phyloP scores from a whole-genome alignment of 2,888 invertebrate genomes.

The Conomelus anceps region DNA sequence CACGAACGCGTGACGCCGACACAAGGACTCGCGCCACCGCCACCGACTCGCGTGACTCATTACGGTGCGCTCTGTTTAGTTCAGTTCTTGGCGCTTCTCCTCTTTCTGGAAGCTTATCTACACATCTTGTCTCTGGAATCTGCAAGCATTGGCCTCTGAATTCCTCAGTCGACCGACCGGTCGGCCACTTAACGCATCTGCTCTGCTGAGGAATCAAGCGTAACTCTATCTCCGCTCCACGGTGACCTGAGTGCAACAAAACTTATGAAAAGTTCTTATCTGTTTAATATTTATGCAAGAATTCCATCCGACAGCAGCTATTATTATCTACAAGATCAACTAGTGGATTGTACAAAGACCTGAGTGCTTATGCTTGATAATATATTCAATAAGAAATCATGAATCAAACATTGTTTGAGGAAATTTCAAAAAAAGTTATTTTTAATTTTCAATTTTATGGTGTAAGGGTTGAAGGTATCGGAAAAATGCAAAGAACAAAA shows the following conservation, averaged over 20 bases:
- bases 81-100: background rate
- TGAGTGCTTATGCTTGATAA: too few relatives aligned
- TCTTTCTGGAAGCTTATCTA: background rate
- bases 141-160: background rate
- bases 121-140: background rate
- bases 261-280: background rate
- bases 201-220: background rate
- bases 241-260: background rate
- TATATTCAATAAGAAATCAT: too few relatives aligned
- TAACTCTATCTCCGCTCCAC: background rate
- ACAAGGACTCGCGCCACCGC: background rate
- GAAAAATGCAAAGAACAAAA: too few relatives aligned
- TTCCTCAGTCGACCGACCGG: background rate
- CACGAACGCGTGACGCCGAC: constrained; percentile 8
- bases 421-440: too few relatives aligned
- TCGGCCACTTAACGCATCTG: background rate
- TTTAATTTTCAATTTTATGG: too few relatives aligned
- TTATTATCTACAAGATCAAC: background rate
- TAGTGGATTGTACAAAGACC: background rate
- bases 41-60: background rate
- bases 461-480: too few relatives aligned
- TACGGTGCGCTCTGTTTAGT: background rate
- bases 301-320: background rate
- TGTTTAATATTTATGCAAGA: background rate
- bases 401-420: too few relatives aligned